phyloP scores from a whole-genome alignment of 30 jellyfish, hydroid and myxozoan genomes.

The Hydra vulgaris region DNA sequence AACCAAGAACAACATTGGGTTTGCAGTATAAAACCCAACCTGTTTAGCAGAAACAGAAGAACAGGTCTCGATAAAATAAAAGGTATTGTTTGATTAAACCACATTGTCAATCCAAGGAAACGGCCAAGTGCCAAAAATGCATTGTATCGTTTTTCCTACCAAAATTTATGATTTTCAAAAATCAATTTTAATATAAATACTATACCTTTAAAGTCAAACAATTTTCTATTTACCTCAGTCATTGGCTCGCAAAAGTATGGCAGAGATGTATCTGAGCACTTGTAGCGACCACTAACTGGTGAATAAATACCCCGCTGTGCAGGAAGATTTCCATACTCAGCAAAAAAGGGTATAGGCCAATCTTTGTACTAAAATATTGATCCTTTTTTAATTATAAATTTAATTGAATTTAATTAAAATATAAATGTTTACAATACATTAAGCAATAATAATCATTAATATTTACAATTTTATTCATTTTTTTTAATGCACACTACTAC shows the following conservation, averaged over 20 bases:
- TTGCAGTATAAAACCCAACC: conserved; percentile 18
- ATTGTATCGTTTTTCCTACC: conserved; percentile 23
- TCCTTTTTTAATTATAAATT: no score
- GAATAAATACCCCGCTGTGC: conserved; percentile 26
- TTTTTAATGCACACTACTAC: no score
- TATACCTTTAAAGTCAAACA: no score
- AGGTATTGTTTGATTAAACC: conserved; percentile 90
- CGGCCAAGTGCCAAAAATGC: conserved; percentile 75
- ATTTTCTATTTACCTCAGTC: conserved; percentile 21
- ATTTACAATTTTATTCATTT: no score
- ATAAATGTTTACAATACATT: background rate
- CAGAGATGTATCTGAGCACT: background rate
- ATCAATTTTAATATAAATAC: background rate
- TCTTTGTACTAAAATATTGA: conserved; percentile 31
- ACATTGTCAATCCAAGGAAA: conserved; percentile 68
- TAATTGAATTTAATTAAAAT: no score
- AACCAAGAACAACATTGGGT: background rate
- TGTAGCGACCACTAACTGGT: conserved; percentile 13
- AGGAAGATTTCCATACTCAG: conserved; percentile 29
- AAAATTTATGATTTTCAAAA: background rate
- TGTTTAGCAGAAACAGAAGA: conserved; percentile 44
- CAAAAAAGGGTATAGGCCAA: conserved; percentile 29
- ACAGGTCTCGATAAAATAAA: conserved; percentile 58
- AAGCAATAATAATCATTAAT: background rate
- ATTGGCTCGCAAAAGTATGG: conserved; percentile 20